These are phyloP conservation scores for Bettongia penicillata DNA, from an alignment of 2,113 vertebrate species.

Conservation along the genomic window DNA sequence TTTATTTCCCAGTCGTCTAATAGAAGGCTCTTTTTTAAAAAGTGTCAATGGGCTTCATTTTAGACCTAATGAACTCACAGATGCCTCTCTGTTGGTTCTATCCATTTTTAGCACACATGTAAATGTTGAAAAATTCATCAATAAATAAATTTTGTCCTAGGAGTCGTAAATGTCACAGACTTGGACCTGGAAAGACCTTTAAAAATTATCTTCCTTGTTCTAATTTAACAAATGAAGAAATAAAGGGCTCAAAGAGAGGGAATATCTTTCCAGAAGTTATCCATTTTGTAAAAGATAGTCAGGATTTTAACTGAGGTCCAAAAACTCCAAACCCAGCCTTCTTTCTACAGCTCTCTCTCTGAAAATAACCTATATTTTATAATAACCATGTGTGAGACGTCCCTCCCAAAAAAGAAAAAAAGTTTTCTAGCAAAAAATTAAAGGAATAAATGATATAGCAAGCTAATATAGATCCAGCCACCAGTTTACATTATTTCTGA, in stretches of 20 bases:
- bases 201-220: background rate
- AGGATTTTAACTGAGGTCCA: background rate
- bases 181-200: background rate
- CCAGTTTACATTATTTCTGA: conserved; percentile 15
- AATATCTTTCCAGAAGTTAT: background rate
- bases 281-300: background rate
- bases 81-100: too few relatives aligned
- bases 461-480: background rate
- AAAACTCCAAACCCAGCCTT: background rate
- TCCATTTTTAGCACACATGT: background rate
- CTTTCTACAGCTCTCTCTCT: background rate
- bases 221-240: conserved; percentile 9
- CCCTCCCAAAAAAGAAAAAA: background rate
- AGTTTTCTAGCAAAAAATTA: background rate
- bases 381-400: background rate
- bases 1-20: background rate
- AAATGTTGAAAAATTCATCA: background rate
- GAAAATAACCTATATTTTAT: background rate
- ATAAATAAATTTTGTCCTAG: background rate
- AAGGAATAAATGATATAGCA: background rate
- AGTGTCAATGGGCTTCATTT: background rate
- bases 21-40: background rate
- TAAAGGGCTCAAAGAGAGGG: background rate
- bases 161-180: background rate
- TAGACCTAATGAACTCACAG: background rate